phyloP scores from a whole-genome alignment of 2,797 vertebrate species.

The Parauchenoglanis punctatus region DNA sequence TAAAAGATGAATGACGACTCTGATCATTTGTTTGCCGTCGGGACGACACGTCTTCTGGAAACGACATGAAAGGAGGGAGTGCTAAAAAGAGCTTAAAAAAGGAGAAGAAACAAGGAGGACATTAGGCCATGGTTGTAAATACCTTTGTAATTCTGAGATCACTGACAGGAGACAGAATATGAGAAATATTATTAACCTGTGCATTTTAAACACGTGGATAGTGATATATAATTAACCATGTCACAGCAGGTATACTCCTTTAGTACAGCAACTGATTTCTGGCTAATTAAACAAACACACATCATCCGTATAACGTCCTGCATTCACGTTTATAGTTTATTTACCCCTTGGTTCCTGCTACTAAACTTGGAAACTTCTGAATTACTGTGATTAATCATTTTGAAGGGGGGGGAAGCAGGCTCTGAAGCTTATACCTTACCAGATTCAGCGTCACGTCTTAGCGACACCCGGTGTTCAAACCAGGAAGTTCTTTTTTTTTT shows the following conservation, averaged over 20 bases:
- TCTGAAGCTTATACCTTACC: neutral
- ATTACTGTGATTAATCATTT: neutral
- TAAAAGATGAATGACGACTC: neutral
- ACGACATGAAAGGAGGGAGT: neutral
- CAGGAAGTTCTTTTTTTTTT: neutral
- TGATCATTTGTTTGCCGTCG: neutral
- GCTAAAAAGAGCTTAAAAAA: neutral
- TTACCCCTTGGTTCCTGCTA: neutral
- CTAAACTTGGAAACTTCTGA: neutral
- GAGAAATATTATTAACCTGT: neutral
- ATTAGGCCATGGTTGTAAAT: neutral
- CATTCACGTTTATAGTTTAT: neutral
- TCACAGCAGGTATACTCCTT: too few species aligned
- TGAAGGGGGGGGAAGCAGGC: neutral
- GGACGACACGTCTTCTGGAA: neutral
- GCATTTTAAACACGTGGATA: neutral
- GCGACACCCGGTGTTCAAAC: constrained; percentile 17
- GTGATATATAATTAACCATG: neutral
- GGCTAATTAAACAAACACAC: neutral
- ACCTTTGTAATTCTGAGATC: neutral
- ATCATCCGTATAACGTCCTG: neutral
- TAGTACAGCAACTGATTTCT: neutral
- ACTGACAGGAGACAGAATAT: neutral
- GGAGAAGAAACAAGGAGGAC: neutral
- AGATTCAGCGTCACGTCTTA: neutral